Evolutionary conservation across 2,113 vertebrate species (phyloP).

Genomic region (Pollimyrus isidori): DNA sequence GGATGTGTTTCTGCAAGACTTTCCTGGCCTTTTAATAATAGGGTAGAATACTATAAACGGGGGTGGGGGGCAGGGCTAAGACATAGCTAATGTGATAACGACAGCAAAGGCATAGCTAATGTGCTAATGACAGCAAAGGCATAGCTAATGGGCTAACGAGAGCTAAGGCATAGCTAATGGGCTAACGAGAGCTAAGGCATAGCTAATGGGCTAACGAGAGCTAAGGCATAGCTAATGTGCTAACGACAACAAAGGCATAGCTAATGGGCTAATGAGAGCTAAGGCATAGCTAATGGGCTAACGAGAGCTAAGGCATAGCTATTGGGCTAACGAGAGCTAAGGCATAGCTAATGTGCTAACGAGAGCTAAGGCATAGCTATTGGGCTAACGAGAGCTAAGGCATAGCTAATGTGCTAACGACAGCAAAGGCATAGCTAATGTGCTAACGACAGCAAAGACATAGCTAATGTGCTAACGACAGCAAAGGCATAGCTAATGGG

Average conservation of each 20-base stretch:
- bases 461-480: neutral
- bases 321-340: neutral
- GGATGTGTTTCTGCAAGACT: neutral
- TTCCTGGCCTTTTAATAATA: conserved; percentile 4
- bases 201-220: neutral
- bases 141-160: neutral
- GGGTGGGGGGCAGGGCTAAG: neutral
- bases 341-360: neutral
- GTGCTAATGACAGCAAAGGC: neutral
- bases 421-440: neutral
- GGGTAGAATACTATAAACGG: neutral
- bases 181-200: neutral
- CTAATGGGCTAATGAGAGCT: neutral
- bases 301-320: neutral
- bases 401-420: neutral
- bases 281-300: neutral
- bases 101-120: neutral
- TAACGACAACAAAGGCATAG: neutral
- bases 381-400: neutral
- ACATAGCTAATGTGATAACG: neutral
- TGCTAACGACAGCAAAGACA: neutral
- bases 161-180: neutral
- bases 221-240: neutral
- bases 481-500: neutral
- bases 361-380: neutral